Conservation (phyloP, 2,888 invertebrate species). For the Thereva nobilitata region DNA sequence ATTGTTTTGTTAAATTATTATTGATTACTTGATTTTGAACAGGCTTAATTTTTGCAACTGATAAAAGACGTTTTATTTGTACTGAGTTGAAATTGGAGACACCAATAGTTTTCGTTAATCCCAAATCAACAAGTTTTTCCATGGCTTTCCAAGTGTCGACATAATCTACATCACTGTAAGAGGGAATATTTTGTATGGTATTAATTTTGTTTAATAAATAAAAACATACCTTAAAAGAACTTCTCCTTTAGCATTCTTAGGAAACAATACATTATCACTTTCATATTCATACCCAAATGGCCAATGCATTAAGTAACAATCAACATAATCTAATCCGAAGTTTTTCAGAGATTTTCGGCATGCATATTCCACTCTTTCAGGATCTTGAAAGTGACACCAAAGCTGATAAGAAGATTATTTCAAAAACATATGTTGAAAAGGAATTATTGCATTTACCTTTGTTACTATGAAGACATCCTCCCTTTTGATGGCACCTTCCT, state of each 20-base stretch:
- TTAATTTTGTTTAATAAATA: background rate
- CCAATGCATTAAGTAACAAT: slow-evolving; percentile 67
- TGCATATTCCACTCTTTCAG: slow-evolving; percentile 73
- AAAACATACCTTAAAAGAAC: slow-evolving; percentile 47
- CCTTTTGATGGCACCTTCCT: slow-evolving; percentile 57
- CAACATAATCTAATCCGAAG: slow-evolving; percentile 75
- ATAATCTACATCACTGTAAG: slow-evolving; percentile 64
- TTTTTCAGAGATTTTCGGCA: slow-evolving; percentile 69
- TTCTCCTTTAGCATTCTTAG: slow-evolving; percentile 65
- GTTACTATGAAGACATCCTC: slow-evolving; percentile 56
- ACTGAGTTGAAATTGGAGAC: slow-evolving; percentile 76
- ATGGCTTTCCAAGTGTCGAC: slow-evolving; percentile 72
- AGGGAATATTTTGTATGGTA: background rate
- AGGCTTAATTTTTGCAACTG: slow-evolving; percentile 64
- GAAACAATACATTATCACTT: slow-evolving; percentile 64
- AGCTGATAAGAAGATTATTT: slow-evolving; percentile 58
- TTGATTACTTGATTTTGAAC: slow-evolving; percentile 47
- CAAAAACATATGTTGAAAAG: background rate
- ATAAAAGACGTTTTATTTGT: slow-evolving; percentile 68
- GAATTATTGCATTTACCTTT: slow-evolving; percentile 47
- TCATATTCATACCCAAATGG: slow-evolving; percentile 54
- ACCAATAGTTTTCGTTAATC: slow-evolving; percentile 70
- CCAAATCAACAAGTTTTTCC: slow-evolving; percentile 67
- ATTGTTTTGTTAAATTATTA: too few species aligned
- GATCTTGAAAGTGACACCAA: slow-evolving; percentile 87